Evolutionary conservation across 2,797 vertebrate genomes (phyloP).

Genomic region (Ataeniobius toweri): DNA sequence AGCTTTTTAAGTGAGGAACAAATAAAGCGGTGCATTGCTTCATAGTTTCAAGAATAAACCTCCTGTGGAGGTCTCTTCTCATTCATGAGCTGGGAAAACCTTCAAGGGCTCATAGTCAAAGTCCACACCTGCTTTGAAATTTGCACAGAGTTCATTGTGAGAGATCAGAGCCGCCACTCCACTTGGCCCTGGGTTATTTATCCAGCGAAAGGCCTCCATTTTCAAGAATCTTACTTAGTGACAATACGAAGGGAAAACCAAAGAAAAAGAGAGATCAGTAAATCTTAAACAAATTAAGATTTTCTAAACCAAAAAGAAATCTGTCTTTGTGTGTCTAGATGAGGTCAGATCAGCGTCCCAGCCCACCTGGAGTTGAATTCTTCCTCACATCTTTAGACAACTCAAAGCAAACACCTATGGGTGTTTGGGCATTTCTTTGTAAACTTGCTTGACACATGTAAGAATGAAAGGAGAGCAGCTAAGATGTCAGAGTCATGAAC

Average conservation of each 20-base stretch:
- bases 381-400: slow-evolving; percentile 36
- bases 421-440: slow-evolving; percentile 44
- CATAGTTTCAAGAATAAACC: slow-evolving; percentile 70
- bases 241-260: slow-evolving; percentile 54
- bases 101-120: slow-evolving; percentile 52
- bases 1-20: slow-evolving; percentile 60
- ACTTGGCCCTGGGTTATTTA: slow-evolving; percentile 73
- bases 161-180: slow-evolving; percentile 48
- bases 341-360: slow-evolving; percentile 45
- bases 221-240: slow-evolving; percentile 57
- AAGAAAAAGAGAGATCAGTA: slow-evolving; percentile 56
- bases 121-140: slow-evolving; percentile 76
- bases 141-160: slow-evolving; percentile 52
- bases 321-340: slow-evolving; percentile 39
- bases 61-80: slow-evolving; percentile 71
- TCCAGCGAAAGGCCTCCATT: slow-evolving; percentile 64
- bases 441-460: slow-evolving; percentile 32
- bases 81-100: slow-evolving; percentile 53
- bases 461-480: slow-evolving; percentile 37
- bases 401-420: slow-evolving; percentile 43
- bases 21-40: slow-evolving; percentile 68
- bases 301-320: slow-evolving; percentile 57
- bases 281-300: slow-evolving; percentile 63
- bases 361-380: slow-evolving; percentile 60
- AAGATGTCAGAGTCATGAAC: slow-evolving; percentile 55